phyloP scores from a whole-genome alignment of 2,797 vertebrate genomes.

The Mus minutoides region DNA sequence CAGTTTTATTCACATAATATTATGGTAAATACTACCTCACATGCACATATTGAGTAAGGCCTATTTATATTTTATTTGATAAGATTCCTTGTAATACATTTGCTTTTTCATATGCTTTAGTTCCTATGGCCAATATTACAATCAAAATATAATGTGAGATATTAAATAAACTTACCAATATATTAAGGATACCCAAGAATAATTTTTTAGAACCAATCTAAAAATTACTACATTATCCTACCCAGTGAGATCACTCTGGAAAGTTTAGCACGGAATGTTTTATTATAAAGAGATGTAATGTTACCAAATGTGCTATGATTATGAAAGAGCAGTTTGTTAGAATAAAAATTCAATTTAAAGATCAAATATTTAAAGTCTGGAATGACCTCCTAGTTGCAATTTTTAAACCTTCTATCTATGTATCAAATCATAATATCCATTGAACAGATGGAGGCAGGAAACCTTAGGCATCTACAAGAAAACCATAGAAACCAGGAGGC shows the following conservation, averaged over 20 bases:
- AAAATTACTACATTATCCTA: conserved; percentile 27
- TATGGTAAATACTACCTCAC: neutral
- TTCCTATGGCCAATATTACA: neutral
- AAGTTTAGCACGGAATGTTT: conserved; percentile 49
- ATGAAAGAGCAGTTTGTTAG: conserved; percentile 82
- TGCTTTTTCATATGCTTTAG: neutral
- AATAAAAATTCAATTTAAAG: conserved; percentile 81
- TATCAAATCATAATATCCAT: conserved; percentile 68
- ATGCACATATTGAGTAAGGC: neutral
- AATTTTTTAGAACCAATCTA: neutral
- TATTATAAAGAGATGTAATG: conserved; percentile 46
- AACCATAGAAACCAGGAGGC: conserved; percentile 49
- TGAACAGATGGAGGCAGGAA: conserved; percentile 79
- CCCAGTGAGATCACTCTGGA: neutral
- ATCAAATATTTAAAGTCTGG: conserved; percentile 80
- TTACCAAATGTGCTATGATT: conserved; percentile 72
- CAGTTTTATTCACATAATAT: neutral
- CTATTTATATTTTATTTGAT: neutral
- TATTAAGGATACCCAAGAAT: neutral
- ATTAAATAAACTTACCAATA: neutral
- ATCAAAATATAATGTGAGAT: conserved; percentile 14
- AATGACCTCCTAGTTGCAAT: conserved; percentile 70
- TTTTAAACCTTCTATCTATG: conserved; percentile 70
- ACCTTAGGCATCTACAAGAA: conserved; percentile 65
- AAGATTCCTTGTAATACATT: neutral